Percentiles rank a stretch among this genome's conserved stretches.
Evolutionary conservation across 2,797 vertebrate genomes (phyloP).

Genomic region (Eulemur mongoz): DNA sequence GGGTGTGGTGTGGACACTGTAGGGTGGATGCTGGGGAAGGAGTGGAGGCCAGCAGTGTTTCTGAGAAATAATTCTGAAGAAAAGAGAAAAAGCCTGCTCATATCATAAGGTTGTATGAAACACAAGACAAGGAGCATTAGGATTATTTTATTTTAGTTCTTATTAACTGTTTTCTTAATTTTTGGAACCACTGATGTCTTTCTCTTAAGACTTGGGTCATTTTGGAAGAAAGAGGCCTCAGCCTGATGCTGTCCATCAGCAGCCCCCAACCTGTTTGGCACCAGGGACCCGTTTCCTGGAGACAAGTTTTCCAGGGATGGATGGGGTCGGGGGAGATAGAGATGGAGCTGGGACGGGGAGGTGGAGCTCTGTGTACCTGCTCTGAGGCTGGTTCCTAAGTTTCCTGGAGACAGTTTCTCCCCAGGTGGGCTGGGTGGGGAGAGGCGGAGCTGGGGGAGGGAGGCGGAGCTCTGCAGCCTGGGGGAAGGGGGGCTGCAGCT

Average conservation of each 20-base stretch:
- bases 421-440: accelerated
- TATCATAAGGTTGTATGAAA: neutral
- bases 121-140: neutral
- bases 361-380: too few relatives aligned
- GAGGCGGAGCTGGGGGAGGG: too few relatives aligned
- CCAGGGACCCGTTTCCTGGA: too few relatives aligned
- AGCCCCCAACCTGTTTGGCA: too few relatives aligned
- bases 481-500: too few relatives aligned
- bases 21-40: neutral
- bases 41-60: neutral
- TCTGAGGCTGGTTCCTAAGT: too few relatives aligned
- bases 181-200: neutral
- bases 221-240: neutral
- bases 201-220: neutral
- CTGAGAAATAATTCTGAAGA: neutral
- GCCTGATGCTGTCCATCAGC: neutral
- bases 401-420: too few relatives aligned
- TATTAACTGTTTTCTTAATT: neutral
- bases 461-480: too few relatives aligned
- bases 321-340: too few relatives aligned
- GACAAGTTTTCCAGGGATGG: too few relatives aligned
- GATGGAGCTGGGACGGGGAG: too few relatives aligned
- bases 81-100: neutral
- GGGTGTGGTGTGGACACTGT: too few relatives aligned
- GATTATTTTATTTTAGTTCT: neutral